Evolutionary conservation across 2,113 vertebrate genomes (phyloP), one percentile per base, ranked within the genome.

Genomic region (Paratilapia polleni): DNA sequence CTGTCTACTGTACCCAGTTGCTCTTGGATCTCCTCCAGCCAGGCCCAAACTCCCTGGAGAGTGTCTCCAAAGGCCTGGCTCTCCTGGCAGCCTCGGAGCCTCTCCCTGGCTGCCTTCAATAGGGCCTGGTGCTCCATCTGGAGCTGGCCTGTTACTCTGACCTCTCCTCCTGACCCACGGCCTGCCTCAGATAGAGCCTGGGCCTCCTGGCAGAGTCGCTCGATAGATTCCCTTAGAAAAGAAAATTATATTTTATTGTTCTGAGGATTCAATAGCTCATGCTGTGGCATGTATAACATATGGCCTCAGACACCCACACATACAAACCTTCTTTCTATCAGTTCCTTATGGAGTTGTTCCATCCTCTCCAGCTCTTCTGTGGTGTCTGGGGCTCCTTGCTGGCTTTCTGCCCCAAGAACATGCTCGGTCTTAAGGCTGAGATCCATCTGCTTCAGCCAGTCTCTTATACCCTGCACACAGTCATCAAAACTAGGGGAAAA

Each of bases 61-160:
- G 97, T 97, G 54, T 97, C 97, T 87, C 97, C 97, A 78, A 99
- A 97, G 56, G 95, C 96, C 63, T 97, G 97, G 56, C 97, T 97
- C 86, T 99, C 98, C 92, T 98, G 97, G 81, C 97, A 97, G 68
- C 92, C 84, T 47, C 94, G 94, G n/a, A 98, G 94, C 24, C 89
- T 97, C 66, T 97, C 96, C 88, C 97, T 98, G 78, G 96, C 94
- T 13, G 26, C 90, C 89, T 96, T 97, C 49, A 98, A 94, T 61
- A 99, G 88, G 36, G 94, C 95, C 93, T 99, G 97, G 74, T 98
- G 97, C 66, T 81, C 95, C 34, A 96, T 93, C 84, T 97, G 96
- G 80, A 98, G 96, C 34, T 97, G 97, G 64, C 96, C 93, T 20
- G 96, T 94, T 38, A 96, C 92, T 49, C 93, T 96, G 13, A 94